Percentiles rank a stretch among this genome's conserved stretches.
These are phyloP conservation scores for Sinosuthora webbiana DNA, from an alignment of 2,113 vertebrate species.

Conservation along the genomic window DNA sequence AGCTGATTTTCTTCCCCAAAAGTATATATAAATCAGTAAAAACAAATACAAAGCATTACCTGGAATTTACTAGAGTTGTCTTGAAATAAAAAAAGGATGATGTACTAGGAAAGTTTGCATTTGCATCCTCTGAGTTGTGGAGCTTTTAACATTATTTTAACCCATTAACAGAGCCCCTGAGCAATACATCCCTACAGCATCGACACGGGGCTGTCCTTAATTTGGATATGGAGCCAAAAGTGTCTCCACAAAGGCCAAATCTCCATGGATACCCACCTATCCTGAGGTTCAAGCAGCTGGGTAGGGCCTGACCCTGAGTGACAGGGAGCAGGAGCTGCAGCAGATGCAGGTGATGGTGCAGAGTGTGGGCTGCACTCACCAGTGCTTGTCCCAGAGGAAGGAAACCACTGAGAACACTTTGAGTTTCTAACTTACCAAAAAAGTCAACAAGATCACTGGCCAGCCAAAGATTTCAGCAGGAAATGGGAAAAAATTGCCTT, in stretches of 20 bases:
- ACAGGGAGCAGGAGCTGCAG: background rate
- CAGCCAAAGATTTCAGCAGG: background rate
- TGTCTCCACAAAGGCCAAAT: background rate
- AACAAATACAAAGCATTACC: background rate
- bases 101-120: background rate
- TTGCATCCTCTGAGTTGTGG: background rate
- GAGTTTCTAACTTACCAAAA: background rate
- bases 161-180: background rate
- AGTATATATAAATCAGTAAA: constrained; percentile 28
- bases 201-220: background rate
- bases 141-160: background rate
- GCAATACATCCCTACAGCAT: background rate
- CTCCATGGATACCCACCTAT: background rate
- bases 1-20: background rate
- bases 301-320: background rate
- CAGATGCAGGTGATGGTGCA: background rate
- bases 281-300: background rate
- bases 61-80: background rate
- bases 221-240: background rate
- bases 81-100: background rate
- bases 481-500: background rate
- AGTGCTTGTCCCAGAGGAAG: fast-evolving
- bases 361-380: background rate
- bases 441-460: background rate
- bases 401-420: background rate